Conservation (phyloP, 37 sponge, comb jelly and placozoan genomes). For the Axinella damicornis region DNA sequence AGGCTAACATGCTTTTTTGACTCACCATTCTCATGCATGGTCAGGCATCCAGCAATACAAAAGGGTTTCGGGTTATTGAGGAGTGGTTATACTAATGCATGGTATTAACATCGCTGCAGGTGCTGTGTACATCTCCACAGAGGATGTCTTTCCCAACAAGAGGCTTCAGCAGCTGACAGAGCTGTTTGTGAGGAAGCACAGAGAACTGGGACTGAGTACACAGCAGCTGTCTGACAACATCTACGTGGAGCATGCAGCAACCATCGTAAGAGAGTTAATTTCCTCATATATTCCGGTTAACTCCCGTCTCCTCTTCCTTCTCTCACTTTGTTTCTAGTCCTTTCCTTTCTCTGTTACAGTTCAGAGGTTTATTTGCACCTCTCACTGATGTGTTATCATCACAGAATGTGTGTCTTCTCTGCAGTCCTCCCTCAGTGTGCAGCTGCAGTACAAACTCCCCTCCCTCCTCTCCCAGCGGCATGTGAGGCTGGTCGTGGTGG, state of each 20-base stretch:
- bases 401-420: too few species aligned
- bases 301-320: not conserved
- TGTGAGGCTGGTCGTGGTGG: conserved; percentile 81
- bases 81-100: too few species aligned
- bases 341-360: too few species aligned
- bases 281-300: not conserved
- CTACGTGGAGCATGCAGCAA: conserved; percentile 70
- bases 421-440: conserved; percentile 55
- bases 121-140: conserved; percentile 90
- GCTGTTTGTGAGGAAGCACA: conserved; percentile 35
- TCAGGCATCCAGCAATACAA: not conserved
- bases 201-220: conserved; percentile 1
- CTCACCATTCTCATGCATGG: too few species aligned
- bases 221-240: conserved; percentile 57
- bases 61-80: not conserved
- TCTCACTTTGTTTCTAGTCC: not conserved
- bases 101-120: conserved; percentile 35
- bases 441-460: conserved; percentile 74
- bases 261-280: conserved; percentile 44
- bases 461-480: conserved; percentile 49
- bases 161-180: conserved; percentile 76
- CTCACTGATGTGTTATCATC: too few species aligned
- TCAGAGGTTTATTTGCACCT: too few species aligned
- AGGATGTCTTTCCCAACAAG: conserved; percentile 89
- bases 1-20: not conserved